These are phyloP conservation scores for Idris sp. DNA, from an alignment of 1,140 invertebrate genomes.

Conservation along the genomic window DNA sequence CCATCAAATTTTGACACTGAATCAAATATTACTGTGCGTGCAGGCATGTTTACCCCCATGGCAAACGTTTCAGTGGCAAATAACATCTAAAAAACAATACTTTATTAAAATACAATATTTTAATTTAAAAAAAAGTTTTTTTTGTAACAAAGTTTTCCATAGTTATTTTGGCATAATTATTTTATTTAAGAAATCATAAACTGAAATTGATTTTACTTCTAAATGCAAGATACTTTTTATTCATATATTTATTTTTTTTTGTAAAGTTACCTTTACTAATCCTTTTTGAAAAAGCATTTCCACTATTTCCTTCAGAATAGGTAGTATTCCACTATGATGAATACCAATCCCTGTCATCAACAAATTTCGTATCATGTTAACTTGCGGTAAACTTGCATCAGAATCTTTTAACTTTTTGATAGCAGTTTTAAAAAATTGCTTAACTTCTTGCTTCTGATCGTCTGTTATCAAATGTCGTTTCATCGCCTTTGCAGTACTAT, in stretches of 20 bases:
- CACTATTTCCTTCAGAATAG: conserved; percentile 98
- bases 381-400: conserved; percentile 94
- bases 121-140: no score
- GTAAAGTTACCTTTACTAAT: conserved; percentile 91
- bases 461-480: conserved; percentile 85
- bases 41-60: conserved; percentile 99
- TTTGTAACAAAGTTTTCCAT: no score
- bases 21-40: conserved; percentile 97
- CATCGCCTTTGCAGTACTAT: conserved; percentile 77
- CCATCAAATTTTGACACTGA: conserved; percentile 95
- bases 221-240: no score
- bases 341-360: conserved; percentile 95
- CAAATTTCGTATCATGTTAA: conserved; percentile 86
- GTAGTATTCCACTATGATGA: conserved; percentile 98
- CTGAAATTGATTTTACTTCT: no score
- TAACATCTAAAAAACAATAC: conserved; percentile 82
- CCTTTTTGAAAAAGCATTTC: conserved; percentile 97
- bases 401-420: conserved; percentile 89
- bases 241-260: no score
- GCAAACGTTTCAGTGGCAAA: conserved; percentile 99
- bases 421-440: conserved; percentile 90
- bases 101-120: conserved; percentile 2
- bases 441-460: conserved; percentile 90
- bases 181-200: no score
- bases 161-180: no score